Evolutionary conservation across 1,140 invertebrate genomes (phyloP), one percentile per base, ranked within the genome.

Genomic region (Aphelinus certus): DNA sequence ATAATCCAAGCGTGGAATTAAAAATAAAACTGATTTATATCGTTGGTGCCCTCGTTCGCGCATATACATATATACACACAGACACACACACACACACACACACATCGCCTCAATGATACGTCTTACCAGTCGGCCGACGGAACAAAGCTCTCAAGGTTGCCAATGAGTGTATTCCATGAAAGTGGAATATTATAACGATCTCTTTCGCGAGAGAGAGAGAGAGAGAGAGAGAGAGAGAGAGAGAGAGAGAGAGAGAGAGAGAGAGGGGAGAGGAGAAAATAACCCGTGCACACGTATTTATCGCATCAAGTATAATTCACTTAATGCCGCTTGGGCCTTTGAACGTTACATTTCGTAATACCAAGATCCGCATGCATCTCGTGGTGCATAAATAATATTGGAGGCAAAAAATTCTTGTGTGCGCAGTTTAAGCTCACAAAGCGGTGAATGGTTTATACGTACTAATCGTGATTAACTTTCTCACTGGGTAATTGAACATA

Each of bases 21-120:
- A 65, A 51, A 63, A n/a, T 63, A 5, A 49, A 65, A n/a, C 63
- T 65, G 63, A 65, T 65, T 65, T 65, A 65, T 65, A 47, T 65
- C 1, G 0, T 3, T 49, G 51, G 9, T 64, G 63, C 63, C 63
- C 63, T 64, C 63, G 63, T 48, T 62, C 45, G 4, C 3, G 26
- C 26, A 26, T 26, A 26, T 26, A 26, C 26, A 26, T 26, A 26
- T 26, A 26, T 26, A 26, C 26, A 26, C 26, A 26, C 26, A 26
- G 26, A 26, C 26, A 26, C 26, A 26, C 26, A 26, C 26, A 26
- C 26, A 26, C 26, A 26, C 26, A 26, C 26, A 26, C 57, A 62
- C 43, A 62, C 47, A 42, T 62, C 45, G 45, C 3, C 62, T 65
- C 63, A 65, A 65, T 65, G 63, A 65, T 65, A 65, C 63, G 51